A percentile compares a stretch with the other conserved stretches of the same genome.
Conservation (phyloP, 1,140 invertebrate genomes). For the Sycophaga agraensis region DNA sequence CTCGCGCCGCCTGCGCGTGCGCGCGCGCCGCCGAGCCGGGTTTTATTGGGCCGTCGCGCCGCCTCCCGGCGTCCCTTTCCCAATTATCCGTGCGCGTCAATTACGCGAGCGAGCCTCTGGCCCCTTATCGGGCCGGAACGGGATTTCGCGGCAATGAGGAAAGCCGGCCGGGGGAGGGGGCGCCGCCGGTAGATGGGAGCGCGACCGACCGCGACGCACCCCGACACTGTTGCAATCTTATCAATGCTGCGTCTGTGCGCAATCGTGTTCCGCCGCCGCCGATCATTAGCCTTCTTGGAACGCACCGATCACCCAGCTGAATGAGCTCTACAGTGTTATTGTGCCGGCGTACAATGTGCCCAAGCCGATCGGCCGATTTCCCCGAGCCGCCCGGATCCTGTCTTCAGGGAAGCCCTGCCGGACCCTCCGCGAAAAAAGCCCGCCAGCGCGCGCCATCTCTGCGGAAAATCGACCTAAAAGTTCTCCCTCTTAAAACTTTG, state of each 20-base stretch:
- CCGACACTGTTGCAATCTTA: constrained; percentile 10
- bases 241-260: constrained; percentile 1
- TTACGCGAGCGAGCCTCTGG: constrained; percentile 13
- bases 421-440: too few species aligned
- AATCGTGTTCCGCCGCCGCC: background rate
- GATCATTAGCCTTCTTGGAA: constrained; percentile 5
- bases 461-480: too few species aligned
- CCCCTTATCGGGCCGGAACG: constrained; percentile 43
- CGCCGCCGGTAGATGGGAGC: constrained; percentile 1
- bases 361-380: too few species aligned
- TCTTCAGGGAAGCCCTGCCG: too few species aligned
- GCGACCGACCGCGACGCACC: too few species aligned
- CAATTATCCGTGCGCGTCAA: constrained; percentile 36
- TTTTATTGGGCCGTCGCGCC: background rate
- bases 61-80: constrained; percentile 32
- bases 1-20: background rate
- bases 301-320: too few species aligned
- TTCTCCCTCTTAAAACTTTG: too few species aligned
- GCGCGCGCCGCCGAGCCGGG: too few species aligned
- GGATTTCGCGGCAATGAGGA: constrained; percentile 46
- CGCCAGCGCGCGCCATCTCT: too few species aligned
- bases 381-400: too few species aligned
- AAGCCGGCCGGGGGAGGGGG: constrained; percentile 28
- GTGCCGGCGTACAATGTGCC: too few species aligned
- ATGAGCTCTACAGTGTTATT: too few species aligned